phyloP scores from a whole-genome alignment of 2,888 invertebrate species.

The Achlya flavicornis region DNA sequence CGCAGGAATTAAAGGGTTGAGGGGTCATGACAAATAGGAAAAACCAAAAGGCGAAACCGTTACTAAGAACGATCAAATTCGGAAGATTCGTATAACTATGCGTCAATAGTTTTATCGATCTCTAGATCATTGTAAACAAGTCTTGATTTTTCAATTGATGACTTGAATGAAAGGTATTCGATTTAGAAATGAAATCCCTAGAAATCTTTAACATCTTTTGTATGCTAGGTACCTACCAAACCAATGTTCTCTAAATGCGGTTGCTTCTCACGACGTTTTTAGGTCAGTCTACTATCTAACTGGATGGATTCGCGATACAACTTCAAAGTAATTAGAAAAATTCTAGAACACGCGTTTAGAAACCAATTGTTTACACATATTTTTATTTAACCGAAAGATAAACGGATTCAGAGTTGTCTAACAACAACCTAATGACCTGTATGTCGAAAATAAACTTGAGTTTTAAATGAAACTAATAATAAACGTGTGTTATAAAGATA shows the following conservation, averaged over 20 bases:
- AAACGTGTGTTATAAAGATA: not conserved
- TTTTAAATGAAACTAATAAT: not conserved
- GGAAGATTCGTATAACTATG: not conserved
- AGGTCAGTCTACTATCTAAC: not conserved
- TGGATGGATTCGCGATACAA: not conserved
- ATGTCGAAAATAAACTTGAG: conserved; percentile 1
- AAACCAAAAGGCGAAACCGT: not conserved
- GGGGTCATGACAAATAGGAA: not conserved
- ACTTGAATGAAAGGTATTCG: too few species aligned
- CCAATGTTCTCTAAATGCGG: not conserved
- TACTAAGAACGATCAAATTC: not conserved
- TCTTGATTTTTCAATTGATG: too few species aligned
- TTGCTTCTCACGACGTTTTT: conserved; percentile 7
- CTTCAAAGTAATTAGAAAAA: conserved; percentile 3
- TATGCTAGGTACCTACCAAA: not conserved
- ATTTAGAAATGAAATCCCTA: not conserved
- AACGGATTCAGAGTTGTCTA: not conserved
- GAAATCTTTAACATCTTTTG: not conserved
- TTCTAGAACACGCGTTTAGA: not conserved
- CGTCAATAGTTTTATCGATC: not conserved
- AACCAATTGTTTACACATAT: not conserved
- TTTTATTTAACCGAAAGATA: not conserved
- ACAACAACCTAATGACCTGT: not conserved
- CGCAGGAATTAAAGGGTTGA: not conserved
- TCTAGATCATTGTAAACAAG: too few species aligned